Base-by-base conservation (phyloP, 2,888 invertebrate genomes). In the Callosobruchus maculatus region DNA sequence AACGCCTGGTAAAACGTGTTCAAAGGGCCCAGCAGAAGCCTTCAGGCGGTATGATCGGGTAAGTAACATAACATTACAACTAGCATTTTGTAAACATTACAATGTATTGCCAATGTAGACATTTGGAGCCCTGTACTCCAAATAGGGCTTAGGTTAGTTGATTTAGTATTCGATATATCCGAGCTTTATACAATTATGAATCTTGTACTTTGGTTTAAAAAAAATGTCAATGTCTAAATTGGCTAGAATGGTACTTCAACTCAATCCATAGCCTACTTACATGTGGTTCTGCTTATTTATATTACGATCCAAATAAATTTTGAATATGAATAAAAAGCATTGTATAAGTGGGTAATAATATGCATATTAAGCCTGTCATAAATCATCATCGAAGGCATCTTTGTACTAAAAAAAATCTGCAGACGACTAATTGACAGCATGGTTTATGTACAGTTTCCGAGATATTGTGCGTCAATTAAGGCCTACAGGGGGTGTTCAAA, bases 41-140 rank as follows among this genome's bases (percentile, higher is more conserved):
- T 74, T 71, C 70, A 75, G 78, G 74, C 78, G 81, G 77, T 80
- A 84, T 84, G 83, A 80, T 84, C 77, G 82, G 84, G 83, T 84
- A 81, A 84, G 84, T 84, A 30, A 2, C 67, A 69, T 49, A 4
- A 2, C 49, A 13, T 7, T 67, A 22, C 22, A 30, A 30, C 21
- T 30, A 70, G 18, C 31, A 70, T n/a, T n/a, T n/a, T n/a, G 30
- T 49, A 70, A 22, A 70, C 70, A 70, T 4, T 70, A 70, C 20
- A 18, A 49, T 49, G 49, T 49, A 49, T 49, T 49, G 49, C 49
- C 4, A 49, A 49, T 49, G 49, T 49, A 18, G 49, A 49, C 49
- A 13, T 49, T 7, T 7, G 49, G 13, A 13, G 49, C 49, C 49
- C 13, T 18, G 49, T 49, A 13, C 13, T 49, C 18, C 1, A 18